Percentiles rank a stretch among this genome's conserved stretches.
Evolutionary conservation across 2,888 invertebrate species (phyloP).

Genomic region (Esperia sulphurella): DNA sequence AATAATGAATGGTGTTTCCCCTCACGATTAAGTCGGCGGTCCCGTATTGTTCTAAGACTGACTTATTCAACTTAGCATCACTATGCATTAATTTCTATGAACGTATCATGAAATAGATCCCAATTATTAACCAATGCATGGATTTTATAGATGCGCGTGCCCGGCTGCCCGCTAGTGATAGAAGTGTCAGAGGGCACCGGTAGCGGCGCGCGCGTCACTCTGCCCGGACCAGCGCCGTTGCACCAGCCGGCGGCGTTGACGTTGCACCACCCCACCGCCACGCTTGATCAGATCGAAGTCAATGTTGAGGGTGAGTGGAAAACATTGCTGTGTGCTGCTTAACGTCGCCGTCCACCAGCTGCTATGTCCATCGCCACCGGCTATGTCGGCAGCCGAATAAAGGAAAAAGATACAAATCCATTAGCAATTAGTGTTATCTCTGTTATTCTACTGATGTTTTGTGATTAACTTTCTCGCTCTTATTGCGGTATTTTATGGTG

Average conservation of each 20-base stretch:
- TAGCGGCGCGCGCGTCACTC: conserved; percentile 83
- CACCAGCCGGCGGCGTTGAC: conserved; percentile 85
- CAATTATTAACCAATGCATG: background rate
- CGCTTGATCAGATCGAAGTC: conserved; percentile 95
- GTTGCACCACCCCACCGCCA: conserved; percentile 90
- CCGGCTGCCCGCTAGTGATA: conserved; percentile 95
- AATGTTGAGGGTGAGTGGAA: conserved; percentile 93
- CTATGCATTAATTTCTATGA: no score
- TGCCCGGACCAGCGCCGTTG: conserved; percentile 85
- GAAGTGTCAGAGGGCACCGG: conserved; percentile 82
- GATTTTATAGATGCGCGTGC: conserved; percentile 79
- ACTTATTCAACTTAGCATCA: background rate
- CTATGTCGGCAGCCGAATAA: no score
- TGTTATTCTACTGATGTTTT: no score
- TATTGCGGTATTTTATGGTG: no score
- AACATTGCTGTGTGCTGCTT: background rate
- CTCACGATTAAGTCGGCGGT: no score
- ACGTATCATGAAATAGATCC: no score
- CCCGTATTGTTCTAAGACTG: no score
- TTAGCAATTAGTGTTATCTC: no score
- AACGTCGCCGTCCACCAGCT: background rate
- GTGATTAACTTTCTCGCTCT: no score
- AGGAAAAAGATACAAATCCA: no score
- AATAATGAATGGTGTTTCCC: no score
- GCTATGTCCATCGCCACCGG: no score